Evolutionary conservation across 2,888 invertebrate species (phyloP).

Genomic region (Tricholauxania praeusta): DNA sequence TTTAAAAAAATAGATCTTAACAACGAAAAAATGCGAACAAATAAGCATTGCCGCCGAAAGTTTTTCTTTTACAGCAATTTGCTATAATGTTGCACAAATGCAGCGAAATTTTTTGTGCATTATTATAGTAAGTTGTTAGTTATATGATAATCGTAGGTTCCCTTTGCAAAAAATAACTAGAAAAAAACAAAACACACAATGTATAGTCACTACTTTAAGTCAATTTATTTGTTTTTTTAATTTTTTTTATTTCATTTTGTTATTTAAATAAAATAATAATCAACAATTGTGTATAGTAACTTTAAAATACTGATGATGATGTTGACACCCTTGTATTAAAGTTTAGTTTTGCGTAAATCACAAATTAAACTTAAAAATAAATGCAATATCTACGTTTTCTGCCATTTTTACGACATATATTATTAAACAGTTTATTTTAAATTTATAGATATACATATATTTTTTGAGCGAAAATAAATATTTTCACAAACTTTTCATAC

Average conservation of each 20-base stretch:
- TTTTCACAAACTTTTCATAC: conserved; percentile 4
- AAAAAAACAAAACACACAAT: conserved; percentile 51
- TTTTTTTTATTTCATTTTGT: conserved; percentile 39
- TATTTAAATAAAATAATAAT: conserved; percentile 46
- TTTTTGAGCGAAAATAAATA: conserved; percentile 38
- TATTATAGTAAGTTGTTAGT: conserved; percentile 51
- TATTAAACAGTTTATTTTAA: background rate
- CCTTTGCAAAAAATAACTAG: conserved; percentile 8
- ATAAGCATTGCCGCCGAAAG: conserved; percentile 53
- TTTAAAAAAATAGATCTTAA: conserved; percentile 48
- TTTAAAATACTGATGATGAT: conserved; percentile 1
- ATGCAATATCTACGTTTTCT: conserved; percentile 23
- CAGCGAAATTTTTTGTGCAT: conserved; percentile 38
- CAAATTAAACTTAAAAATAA: conserved; percentile 22
- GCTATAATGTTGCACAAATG: conserved; percentile 34
- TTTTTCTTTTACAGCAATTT: conserved; percentile 42
- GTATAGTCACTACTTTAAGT: conserved; percentile 69
- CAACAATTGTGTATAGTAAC: conserved; percentile 17
- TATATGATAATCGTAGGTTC: conserved; percentile 54
- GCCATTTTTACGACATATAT: conserved; percentile 18
- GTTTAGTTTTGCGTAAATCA: conserved; percentile 17
- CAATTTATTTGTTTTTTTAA: conserved; percentile 50
- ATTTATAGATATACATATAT: background rate
- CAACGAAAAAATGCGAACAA: conserved; percentile 51
- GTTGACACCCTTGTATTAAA: conserved; percentile 11